These are phyloP conservation scores for Limnothrissa miodon DNA, from an alignment of 2,113 vertebrate species.

Conservation along the genomic window DNA sequence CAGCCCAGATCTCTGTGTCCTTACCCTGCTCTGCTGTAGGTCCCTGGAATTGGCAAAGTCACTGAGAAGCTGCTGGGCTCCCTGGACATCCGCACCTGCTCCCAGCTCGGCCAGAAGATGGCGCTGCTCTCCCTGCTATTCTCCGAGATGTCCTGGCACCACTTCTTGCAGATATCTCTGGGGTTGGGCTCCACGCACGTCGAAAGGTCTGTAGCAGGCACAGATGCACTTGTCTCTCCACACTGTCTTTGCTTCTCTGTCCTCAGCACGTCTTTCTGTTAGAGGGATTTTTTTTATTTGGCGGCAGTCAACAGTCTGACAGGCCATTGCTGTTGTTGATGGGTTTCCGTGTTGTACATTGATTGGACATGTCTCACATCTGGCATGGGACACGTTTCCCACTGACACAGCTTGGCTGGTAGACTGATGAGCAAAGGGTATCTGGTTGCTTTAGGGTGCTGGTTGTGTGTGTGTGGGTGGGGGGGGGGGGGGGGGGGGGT, in stretches of 20 bases:
- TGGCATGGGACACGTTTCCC: background rate
- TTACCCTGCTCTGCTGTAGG: slow-evolving; percentile 61
- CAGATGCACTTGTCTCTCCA: too few species aligned
- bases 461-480: too few species aligned
- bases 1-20: slow-evolving; percentile 28
- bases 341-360: background rate
- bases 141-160: slow-evolving; percentile 85
- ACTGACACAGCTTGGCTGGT: background rate
- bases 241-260: background rate
- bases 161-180: slow-evolving; percentile 87
- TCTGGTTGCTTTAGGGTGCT: background rate
- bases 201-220: slow-evolving; percentile 72
- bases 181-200: slow-evolving; percentile 85
- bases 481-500: too few species aligned
- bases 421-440: slow-evolving; percentile 2
- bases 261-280: background rate
- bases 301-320: background rate
- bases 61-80: slow-evolving; percentile 96
- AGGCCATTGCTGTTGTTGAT: background rate
- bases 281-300: background rate
- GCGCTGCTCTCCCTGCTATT: slow-evolving; percentile 87
- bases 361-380: slow-evolving; percentile 10
- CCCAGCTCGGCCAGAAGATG: slow-evolving; percentile 87
- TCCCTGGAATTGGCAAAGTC: slow-evolving; percentile 93
- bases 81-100: slow-evolving; percentile 83